These are phyloP conservation scores for Lasioglossum oenotherae DNA, from an alignment of 2,888 invertebrate genomes.

Conservation along the genomic window DNA sequence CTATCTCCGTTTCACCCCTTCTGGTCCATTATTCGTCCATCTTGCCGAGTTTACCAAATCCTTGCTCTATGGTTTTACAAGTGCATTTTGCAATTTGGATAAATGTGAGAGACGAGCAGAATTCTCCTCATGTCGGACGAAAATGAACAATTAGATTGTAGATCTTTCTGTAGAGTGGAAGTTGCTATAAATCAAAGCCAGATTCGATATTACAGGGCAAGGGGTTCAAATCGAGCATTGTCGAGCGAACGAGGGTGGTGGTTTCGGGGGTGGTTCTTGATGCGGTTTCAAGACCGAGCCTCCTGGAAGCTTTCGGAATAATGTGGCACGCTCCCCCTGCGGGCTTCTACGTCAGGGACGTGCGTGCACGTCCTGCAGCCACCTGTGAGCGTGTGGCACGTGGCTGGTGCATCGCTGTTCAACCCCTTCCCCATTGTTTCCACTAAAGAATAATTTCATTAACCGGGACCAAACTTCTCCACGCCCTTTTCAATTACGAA, in stretches of 20 bases:
- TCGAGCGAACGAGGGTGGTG: constrained; percentile 45
- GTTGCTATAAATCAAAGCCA: background rate
- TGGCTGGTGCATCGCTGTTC: constrained; percentile 13
- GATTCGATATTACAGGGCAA: background rate
- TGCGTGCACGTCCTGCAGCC: constrained; percentile 48
- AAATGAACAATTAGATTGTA: background rate
- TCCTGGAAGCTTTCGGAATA: constrained; percentile 75
- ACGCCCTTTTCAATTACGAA: background rate
- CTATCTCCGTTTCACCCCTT: background rate
- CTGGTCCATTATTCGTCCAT: constrained; percentile 29
- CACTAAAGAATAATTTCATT: background rate
- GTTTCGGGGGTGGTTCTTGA: constrained; percentile 66
- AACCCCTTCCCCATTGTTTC: background rate
- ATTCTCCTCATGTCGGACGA: too few relatives aligned
- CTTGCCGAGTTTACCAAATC: constrained; percentile 57
- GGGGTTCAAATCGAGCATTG: constrained; percentile 76
- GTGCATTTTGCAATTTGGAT: too few relatives aligned
- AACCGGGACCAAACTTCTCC: background rate
- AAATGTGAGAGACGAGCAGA: background rate
- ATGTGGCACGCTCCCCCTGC: constrained; percentile 51
- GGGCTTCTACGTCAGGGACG: constrained; percentile 4
- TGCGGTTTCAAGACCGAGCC: constrained; percentile 72
- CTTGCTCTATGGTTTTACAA: too few relatives aligned
- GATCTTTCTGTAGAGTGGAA: background rate
- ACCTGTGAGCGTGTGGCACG: constrained; percentile 66